A percentile compares a stretch with the other conserved stretches of the same genome.
These are phyloP conservation scores for Hirtodrosophila histrioides DNA, from an alignment of 2,888 invertebrate species.

Conservation along the genomic window DNA sequence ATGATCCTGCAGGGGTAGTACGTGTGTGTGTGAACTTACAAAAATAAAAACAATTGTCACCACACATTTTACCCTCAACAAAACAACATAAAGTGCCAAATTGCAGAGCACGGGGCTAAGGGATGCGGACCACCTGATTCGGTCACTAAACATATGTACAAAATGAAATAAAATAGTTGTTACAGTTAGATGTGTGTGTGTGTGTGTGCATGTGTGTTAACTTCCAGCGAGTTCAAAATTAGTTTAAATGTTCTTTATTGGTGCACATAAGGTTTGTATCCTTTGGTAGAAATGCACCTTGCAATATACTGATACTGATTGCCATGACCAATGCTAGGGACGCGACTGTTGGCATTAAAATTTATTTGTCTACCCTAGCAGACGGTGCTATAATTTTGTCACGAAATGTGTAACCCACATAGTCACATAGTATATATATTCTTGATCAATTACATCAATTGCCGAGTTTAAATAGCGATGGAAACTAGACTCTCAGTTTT, in stretches of 20 bases:
- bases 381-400: too few species aligned
- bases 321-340: too few species aligned
- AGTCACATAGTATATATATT: too few species aligned
- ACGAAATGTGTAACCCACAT: too few species aligned
- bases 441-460: too few species aligned
- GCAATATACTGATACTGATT: too few species aligned
- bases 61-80: slow-evolving; percentile 64
- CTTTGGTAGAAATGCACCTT: slow-evolving; percentile 13
- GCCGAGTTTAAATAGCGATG: too few species aligned
- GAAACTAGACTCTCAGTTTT: too few species aligned
- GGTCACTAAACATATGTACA: slow-evolving; percentile 47
- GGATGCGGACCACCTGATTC: slow-evolving; percentile 34
- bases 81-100: slow-evolving; percentile 64
- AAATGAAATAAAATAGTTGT: slow-evolving; percentile 23
- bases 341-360: too few species aligned
- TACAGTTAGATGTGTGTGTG: slow-evolving; percentile 9
- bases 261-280: slow-evolving; percentile 46
- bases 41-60: slow-evolving; percentile 73
- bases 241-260: slow-evolving; percentile 72
- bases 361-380: too few species aligned
- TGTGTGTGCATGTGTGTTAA: slow-evolving; percentile 18
- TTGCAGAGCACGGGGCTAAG: slow-evolving; percentile 51
- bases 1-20: too few species aligned
- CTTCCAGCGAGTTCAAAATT: slow-evolving; percentile 52
- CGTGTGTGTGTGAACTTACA: slow-evolving; percentile 19